These are phyloP conservation scores for Cryptocephalus primarius DNA, from an alignment of 2,888 invertebrate species.

Conservation along the genomic window DNA sequence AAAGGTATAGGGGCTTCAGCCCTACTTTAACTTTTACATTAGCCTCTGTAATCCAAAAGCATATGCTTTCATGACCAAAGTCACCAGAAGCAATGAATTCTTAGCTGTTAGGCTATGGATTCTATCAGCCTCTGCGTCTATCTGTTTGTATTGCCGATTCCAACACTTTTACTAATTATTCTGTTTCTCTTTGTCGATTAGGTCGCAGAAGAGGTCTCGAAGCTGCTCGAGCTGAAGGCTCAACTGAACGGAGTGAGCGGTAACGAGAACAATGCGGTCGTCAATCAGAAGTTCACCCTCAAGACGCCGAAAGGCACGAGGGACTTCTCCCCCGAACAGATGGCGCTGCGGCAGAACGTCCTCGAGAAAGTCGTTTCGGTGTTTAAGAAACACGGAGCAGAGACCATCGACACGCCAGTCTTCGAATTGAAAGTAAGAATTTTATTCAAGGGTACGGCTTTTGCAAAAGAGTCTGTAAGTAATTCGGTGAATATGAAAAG, in stretches of 20 bases:
- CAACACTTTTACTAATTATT: too few species aligned
- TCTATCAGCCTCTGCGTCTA: too few species aligned
- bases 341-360: conserved; percentile 80
- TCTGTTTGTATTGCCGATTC: too few species aligned
- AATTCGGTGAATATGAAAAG: too few species aligned
- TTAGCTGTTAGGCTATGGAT: too few species aligned
- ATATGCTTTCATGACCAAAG: too few species aligned
- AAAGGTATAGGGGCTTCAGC: too few species aligned
- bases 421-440: conserved; percentile 81
- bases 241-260: conserved; percentile 51
- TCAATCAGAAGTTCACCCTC: conserved; percentile 63
- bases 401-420: conserved; percentile 96
- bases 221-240: conserved; percentile 69
- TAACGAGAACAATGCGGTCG: conserved; percentile 30
- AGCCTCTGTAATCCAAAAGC: too few species aligned
- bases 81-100: too few species aligned
- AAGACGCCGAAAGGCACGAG: conserved; percentile 92
- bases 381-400: conserved; percentile 95
- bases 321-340: conserved; percentile 90
- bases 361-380: conserved; percentile 76
- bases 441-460: too few species aligned
- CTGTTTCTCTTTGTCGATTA: conserved; percentile 35
- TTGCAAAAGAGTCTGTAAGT: too few species aligned
- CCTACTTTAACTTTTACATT: too few species aligned
- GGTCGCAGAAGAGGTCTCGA: conserved; percentile 79